Base-by-base conservation (phyloP, 30 jellyfish, hydroid and myxozoan species). In the Turritopsis rubra region DNA sequence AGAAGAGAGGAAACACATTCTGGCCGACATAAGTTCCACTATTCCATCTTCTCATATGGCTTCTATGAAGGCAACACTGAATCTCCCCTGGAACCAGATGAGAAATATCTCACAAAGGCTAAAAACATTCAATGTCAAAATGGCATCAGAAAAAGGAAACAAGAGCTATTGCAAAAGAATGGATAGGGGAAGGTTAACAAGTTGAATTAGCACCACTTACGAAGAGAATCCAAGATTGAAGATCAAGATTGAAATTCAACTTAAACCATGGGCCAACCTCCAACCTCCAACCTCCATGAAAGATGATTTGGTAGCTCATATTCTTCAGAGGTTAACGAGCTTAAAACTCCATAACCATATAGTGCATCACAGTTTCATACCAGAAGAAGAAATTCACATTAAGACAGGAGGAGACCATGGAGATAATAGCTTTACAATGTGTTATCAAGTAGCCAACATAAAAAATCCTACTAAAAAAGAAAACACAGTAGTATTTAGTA, bases 391-490 rank as follows among this genome's bases (percentile, higher is more conserved):
- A 54, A 54, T 54, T 16, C 72, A 54, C n/a, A 54, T 54, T 16
- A 54, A 54, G n/a, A 54, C n/a, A 16, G n/a, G 72, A 16, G 72
- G 72, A 18, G 72, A 54, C 72, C 72, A 54, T n/a, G 72, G 72
- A n/a, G 72, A 54, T 54, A 54, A 54, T n/a, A 54, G 72, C n/a
- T 54, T 54, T 54, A 54, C 18, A 54, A n/a, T 54, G 72, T 16
- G 72, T 54, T 54, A 54, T 54, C 72, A 54, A 54, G 72, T 54
- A n/a, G 72, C 72, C 18, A 54, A 54, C 72, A 54, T 54, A 18
- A 54, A n/a, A 54, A 54, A 54, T n/a, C 72, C n/a, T 16, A 18
- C 18, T n/a, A 54, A 54, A 54, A 54, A 54, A 54, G 72, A 54
- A 54, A 54, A 54, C n/a, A 54, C 72, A 18, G n/a, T n/a, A 18